phyloP scores from a whole-genome alignment of 2,113 vertebrate species.

The Pseudonaja textilis region DNA sequence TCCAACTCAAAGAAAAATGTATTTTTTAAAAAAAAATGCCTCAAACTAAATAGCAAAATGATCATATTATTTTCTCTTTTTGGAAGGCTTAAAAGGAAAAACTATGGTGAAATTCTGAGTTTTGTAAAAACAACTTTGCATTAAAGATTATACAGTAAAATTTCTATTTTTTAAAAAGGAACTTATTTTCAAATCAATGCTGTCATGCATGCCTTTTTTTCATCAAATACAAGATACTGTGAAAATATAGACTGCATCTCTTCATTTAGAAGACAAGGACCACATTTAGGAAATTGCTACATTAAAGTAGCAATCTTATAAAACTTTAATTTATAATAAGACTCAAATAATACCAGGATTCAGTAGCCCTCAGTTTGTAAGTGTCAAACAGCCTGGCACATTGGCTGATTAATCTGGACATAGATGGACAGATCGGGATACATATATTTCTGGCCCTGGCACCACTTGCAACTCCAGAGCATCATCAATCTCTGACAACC shows the following conservation, averaged over 20 bases:
- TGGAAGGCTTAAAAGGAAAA: conserved; percentile 30
- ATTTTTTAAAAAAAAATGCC: conserved; percentile 51
- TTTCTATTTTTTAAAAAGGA: conserved; percentile 59
- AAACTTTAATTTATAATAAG: not conserved
- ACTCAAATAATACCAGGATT: not conserved
- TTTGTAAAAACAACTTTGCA: conserved; percentile 24
- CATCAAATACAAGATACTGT: conserved; percentile 26
- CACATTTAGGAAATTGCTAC: conserved; percentile 15
- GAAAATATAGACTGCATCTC: conserved; percentile 23
- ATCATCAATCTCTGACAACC: not conserved
- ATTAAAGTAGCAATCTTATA: not conserved
- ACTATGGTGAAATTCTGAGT: conserved; percentile 46
- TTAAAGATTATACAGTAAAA: conserved; percentile 52
- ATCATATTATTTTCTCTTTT: conserved; percentile 46
- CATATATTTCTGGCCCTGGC: not conserved
- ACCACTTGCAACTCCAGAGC: not conserved
- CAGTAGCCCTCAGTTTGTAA: not conserved
- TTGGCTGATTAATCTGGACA: not conserved
- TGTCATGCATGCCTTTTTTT: conserved; percentile 48
- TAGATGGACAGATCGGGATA: not conserved
- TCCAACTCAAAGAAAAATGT: conserved; percentile 54
- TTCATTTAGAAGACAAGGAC: not conserved
- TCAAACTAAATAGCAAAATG: conserved; percentile 45
- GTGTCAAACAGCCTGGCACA: not conserved
- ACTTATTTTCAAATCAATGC: conserved; percentile 45